phyloP scores from a whole-genome alignment of 2,113 vertebrate genomes.

The Podiceps cristatus region DNA sequence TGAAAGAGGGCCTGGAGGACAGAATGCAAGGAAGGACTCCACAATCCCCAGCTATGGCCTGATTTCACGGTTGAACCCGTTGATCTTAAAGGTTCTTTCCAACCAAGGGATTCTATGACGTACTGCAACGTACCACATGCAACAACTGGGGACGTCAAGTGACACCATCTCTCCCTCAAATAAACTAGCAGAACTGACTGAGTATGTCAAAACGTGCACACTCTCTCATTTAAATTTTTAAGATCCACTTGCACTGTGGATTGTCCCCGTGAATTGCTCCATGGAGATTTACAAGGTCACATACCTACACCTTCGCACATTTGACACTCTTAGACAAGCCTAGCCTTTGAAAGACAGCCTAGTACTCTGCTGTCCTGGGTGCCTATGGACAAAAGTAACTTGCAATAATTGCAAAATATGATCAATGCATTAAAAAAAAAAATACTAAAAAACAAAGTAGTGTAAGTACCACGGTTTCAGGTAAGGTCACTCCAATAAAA shows the following conservation, averaged over 20 bases:
- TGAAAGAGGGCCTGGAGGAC: not conserved
- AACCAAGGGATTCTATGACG: too few relatives aligned
- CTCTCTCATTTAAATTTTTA: not conserved
- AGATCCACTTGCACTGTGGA: not conserved
- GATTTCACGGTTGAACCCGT: too few relatives aligned
- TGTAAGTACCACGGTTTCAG: fast-evolving
- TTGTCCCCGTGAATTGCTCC: not conserved
- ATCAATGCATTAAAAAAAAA: not conserved
- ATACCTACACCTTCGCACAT: fast-evolving
- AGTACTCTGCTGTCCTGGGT: not conserved
- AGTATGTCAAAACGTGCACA: not conserved
- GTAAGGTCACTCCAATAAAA: not conserved
- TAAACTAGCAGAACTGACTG: not conserved
- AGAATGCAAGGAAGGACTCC: not conserved
- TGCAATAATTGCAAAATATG: not conserved
- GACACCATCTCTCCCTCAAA: not conserved
- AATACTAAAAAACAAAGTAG: not conserved
- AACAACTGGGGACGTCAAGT: not conserved
- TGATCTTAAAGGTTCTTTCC: too few relatives aligned
- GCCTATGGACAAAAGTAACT: not conserved
- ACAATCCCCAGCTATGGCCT: not conserved
- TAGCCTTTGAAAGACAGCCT: not conserved
- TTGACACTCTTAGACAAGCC: not conserved
- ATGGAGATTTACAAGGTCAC: not conserved
- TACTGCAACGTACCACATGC: not conserved